Percentiles rank a stretch among this genome's conserved stretches.
Evolutionary conservation across 1,140 invertebrate genomes (phyloP).

Genomic region (Harpegnathos saltator): DNA sequence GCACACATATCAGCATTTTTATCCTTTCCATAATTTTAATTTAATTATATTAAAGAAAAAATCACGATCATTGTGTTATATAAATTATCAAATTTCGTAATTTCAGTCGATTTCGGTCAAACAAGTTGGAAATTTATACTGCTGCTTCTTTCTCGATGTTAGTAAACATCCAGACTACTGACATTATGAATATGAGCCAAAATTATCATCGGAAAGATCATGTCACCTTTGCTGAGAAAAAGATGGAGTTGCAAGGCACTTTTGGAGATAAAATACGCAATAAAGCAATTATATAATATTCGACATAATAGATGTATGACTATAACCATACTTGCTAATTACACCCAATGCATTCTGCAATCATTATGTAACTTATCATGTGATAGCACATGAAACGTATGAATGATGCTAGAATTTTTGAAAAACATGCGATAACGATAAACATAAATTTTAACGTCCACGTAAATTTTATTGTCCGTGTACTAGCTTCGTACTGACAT

Average conservation of each 20-base stretch:
- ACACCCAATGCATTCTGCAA: constrained; percentile 1
- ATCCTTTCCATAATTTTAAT: constrained; percentile 2
- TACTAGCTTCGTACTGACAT: constrained; percentile 24
- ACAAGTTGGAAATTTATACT: constrained; percentile 14
- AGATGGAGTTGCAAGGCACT: constrained; percentile 54
- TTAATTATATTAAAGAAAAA: background rate
- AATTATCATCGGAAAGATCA: constrained; percentile 1
- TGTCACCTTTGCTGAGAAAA: constrained; percentile 20
- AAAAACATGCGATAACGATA: constrained; percentile 45
- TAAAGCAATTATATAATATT: constrained; percentile 69
- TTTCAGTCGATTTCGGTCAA: background rate
- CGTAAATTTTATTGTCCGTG: constrained; percentile 33
- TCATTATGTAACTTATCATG: constrained; percentile 2
- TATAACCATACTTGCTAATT: constrained; percentile 24
- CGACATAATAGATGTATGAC: no score
- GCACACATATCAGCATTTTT: background rate
- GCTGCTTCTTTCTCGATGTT: constrained; percentile 31
- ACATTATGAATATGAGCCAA: background rate
- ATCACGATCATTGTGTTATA: background rate
- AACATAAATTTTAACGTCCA: constrained; percentile 49
- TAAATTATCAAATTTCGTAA: constrained; percentile 1
- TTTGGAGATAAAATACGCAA: constrained; percentile 71
- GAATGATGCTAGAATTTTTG: constrained; percentile 23
- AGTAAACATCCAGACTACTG: background rate
- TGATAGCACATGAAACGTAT: constrained; percentile 32